phyloP scores from a whole-genome alignment of 92 coral and sea anemone species.

The Chrysogorgia sp. region DNA sequence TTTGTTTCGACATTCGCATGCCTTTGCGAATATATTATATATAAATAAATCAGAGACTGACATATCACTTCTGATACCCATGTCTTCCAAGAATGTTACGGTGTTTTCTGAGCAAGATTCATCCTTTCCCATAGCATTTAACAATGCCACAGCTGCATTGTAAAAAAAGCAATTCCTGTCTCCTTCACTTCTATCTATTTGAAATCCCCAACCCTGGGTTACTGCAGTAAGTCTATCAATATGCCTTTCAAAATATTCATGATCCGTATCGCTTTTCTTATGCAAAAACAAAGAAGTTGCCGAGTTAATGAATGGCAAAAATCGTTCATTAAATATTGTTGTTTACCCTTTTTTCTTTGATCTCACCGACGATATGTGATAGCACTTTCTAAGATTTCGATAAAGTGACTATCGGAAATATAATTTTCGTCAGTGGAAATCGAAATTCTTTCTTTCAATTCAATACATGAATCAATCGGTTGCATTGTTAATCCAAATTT shows the following conservation, averaged over 20 bases:
- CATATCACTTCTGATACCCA: conserved; percentile 22
- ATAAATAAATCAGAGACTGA: background rate
- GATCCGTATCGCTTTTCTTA: no score
- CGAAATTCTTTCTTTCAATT: background rate
- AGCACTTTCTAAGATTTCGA: background rate
- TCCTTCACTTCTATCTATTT: conserved; percentile 1
- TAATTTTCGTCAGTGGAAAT: background rate
- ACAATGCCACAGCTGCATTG: conserved; percentile 51
- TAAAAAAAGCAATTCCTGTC: conserved; percentile 64
- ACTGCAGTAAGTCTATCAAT: background rate
- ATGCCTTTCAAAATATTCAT: conserved; percentile 7
- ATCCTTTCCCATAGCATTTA: no score
- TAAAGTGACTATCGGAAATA: background rate
- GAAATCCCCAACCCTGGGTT: conserved; percentile 19
- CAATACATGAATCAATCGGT: background rate
- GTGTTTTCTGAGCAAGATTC: no score
- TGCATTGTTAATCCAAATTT: conserved; percentile 15
- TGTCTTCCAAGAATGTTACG: background rate
- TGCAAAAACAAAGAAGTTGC: conserved; percentile 3
- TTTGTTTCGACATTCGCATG: no score
- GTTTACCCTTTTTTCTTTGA: no score
- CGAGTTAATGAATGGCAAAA: conserved; percentile 2
- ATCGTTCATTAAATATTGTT: background rate
- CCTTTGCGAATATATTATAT: no score
- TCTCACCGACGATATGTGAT: no score